Percentiles rank a stretch among this genome's conserved stretches.
Conservation (phyloP, 2,113 vertebrate species). For the Cyanoliseus patagonus region DNA sequence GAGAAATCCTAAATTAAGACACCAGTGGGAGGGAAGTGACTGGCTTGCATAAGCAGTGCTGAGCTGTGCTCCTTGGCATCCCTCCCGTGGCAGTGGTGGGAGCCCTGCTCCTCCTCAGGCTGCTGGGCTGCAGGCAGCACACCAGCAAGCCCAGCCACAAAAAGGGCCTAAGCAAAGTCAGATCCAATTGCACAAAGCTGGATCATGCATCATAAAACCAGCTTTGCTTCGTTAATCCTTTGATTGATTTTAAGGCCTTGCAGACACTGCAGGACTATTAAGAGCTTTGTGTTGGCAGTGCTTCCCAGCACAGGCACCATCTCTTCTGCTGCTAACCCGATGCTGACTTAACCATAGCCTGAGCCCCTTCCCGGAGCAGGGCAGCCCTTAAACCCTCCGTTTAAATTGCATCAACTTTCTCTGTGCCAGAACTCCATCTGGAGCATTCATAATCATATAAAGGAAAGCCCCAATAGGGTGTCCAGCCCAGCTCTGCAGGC, state of each 20-base stretch:
- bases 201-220: slow-evolving; percentile 34
- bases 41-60: not conserved
- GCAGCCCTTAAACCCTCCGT: not conserved
- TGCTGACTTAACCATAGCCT: not conserved
- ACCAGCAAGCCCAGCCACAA: not conserved
- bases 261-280: slow-evolving; percentile 47
- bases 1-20: rapidly evolving
- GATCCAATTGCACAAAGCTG: slow-evolving; percentile 50
- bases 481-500: not conserved
- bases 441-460: rapidly evolving
- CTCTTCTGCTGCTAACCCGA: not conserved
- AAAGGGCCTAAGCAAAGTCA: not conserved
- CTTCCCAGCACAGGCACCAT: not conserved
- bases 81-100: not conserved
- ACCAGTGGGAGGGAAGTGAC: not conserved
- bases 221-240: slow-evolving; percentile 64
- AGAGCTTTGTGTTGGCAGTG: slow-evolving; percentile 33
- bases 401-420: not conserved
- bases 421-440: not conserved
- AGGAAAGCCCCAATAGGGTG: not conserved
- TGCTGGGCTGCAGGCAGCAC: not conserved
- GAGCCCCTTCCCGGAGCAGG: not conserved
- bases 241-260: slow-evolving; percentile 58
- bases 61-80: not conserved
- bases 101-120: not conserved